Evolutionary conservation across 2,888 invertebrate genomes (phyloP), one percentile per base, ranked within the genome.

Genomic region (Emmelina monodactyla): DNA sequence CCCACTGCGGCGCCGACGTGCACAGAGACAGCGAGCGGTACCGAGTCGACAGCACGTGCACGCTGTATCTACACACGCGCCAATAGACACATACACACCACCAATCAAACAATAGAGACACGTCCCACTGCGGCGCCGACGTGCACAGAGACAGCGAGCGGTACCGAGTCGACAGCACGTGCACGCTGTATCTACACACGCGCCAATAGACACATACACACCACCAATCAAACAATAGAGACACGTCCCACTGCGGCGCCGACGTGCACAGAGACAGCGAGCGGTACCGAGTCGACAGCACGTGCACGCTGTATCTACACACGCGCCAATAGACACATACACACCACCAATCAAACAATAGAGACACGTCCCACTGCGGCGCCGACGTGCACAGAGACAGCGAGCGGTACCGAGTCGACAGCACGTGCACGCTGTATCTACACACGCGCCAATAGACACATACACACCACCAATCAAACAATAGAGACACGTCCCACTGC

Each of bases 391-490:
- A 2, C 13, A 11, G 12, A 3, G 4, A 51, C 33, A 85, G 57
- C 38, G 79, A 80, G 43, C 85, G 83, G 70, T 85, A 84, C 0
- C 83, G 78, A 4, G 85, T 85, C 9, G 76, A 71, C 37, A 81
- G 53, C 55, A 69, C 51, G 63, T 81, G 81, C 39, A 80, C 80
- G 55, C 72, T 72, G 58, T 79, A 80, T 31, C 80, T 72, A n/a
- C n/a, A n/a, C n/a, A n/a, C n/a, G n/a, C n/a, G n/a, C n/a, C n/a
- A n/a, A n/a, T n/a, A n/a, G n/a, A n/a, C n/a, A n/a, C n/a, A n/a
- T n/a, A n/a, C n/a, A n/a, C n/a, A n/a, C n/a, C n/a, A n/a, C n/a
- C n/a, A n/a, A n/a, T n/a, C n/a, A n/a, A n/a, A n/a, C n/a, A n/a
- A n/a, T n/a, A n/a, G n/a, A n/a, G n/a, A n/a, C n/a, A n/a, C n/a